Conservation (phyloP, 2,113 vertebrate species). For the Oenanthe oenanthe region DNA sequence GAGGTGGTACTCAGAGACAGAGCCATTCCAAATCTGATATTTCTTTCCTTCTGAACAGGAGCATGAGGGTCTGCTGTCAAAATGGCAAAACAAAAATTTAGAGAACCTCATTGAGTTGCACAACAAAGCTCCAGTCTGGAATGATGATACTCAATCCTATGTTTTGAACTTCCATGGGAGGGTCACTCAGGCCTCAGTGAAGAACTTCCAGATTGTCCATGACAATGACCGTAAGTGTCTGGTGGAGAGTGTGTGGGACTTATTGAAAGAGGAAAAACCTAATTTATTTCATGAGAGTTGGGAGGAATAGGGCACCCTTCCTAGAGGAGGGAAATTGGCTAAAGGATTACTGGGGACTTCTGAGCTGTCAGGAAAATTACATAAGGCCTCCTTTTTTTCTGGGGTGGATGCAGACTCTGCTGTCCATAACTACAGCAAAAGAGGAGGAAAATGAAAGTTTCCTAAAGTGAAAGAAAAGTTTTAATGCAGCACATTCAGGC, state of each 20-base stretch:
- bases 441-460: neutral
- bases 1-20: neutral
- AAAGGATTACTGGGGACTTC: neutral
- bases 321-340: neutral
- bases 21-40: neutral
- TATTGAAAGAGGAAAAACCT: neutral
- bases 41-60: slow-evolving; percentile 78
- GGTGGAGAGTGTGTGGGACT: neutral
- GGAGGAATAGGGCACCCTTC: neutral
- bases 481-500: neutral
- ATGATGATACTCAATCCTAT: slow-evolving; percentile 95
- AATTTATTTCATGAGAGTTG: neutral
- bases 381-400: neutral
- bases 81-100: slow-evolving; percentile 88
- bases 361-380: neutral
- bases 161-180: slow-evolving; percentile 96
- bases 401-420: neutral
- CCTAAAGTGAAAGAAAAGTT: neutral
- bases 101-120: slow-evolving; percentile 94
- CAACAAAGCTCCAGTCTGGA: slow-evolving; percentile 98
- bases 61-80: slow-evolving; percentile 87
- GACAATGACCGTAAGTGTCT: slow-evolving; percentile 90
- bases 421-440: neutral
- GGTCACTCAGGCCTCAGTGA: slow-evolving; percentile 95
- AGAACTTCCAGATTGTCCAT: slow-evolving; percentile 98